These are phyloP conservation scores for Rhinella marina DNA, from an alignment of 2,797 vertebrate species.

Conservation along the genomic window DNA sequence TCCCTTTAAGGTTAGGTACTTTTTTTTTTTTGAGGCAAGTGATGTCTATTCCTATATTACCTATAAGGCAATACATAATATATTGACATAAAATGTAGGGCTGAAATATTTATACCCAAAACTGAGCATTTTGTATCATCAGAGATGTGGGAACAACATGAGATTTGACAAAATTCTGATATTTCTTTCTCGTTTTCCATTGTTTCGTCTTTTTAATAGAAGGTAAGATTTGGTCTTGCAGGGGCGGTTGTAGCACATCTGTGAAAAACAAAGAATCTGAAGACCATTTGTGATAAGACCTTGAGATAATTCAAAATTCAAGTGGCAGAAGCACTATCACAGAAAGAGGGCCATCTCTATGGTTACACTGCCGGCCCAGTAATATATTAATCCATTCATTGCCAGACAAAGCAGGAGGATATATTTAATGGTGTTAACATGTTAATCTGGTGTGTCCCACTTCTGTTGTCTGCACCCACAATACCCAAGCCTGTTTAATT, in stretches of 20 bases:
- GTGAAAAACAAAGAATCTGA: not conserved
- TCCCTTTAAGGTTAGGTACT: too few species aligned
- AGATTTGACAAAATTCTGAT: not conserved
- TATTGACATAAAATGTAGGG: not conserved
- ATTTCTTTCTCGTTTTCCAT: not conserved
- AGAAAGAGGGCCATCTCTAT: slow-evolving; percentile 39
- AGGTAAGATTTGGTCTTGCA: not conserved
- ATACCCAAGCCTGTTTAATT: not conserved
- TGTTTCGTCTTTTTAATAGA: not conserved
- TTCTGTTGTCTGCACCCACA: slow-evolving; percentile 4
- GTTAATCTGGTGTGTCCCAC: slow-evolving; percentile 16
- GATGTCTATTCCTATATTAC: too few species aligned
- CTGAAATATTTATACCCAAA: not conserved
- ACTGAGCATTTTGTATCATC: too few species aligned
- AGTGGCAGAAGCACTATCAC: slow-evolving; percentile 43
- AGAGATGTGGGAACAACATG: not conserved
- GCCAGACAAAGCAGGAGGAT: slow-evolving; percentile 22
- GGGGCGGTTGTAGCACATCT: not conserved
- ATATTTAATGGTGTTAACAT: not conserved
- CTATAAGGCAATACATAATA: not conserved
- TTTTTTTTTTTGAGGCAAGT: too few species aligned
- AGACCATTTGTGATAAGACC: slow-evolving; percentile 30
- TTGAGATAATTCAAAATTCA: slow-evolving; percentile 54
- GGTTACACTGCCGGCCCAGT: slow-evolving; percentile 31
- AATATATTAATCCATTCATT: slow-evolving; percentile 38